phyloP scores from a whole-genome alignment of 2,888 invertebrate genomes.

The Lasiommata megera region DNA sequence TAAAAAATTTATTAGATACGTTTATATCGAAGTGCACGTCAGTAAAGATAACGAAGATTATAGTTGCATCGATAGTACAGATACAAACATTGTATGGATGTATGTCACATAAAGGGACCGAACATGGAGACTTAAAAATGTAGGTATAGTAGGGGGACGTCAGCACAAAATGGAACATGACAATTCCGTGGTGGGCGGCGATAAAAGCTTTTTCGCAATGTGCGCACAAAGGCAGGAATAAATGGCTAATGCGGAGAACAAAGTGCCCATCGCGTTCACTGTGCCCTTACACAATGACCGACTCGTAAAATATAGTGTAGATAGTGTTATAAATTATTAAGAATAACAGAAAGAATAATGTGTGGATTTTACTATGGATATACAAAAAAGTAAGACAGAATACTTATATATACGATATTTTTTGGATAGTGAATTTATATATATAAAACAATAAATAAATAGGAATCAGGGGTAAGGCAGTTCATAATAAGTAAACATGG shows the following conservation, averaged over 20 bases:
- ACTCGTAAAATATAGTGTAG: background rate
- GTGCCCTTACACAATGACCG: constrained; percentile 10
- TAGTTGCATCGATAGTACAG: background rate
- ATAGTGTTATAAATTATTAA: background rate
- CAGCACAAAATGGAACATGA: constrained; percentile 26
- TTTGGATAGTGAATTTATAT: no score
- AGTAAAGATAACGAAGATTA: background rate
- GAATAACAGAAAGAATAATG: no score
- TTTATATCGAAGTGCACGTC: background rate
- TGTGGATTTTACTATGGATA: no score
- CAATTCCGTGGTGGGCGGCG: constrained; percentile 18
- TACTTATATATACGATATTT: no score
- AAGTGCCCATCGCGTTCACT: constrained; percentile 30
- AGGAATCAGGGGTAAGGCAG: no score
- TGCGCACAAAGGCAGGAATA: constrained; percentile 40
- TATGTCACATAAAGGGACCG: background rate
- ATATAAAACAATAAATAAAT: no score
- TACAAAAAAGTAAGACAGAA: no score
- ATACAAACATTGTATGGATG: background rate
- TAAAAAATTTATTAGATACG: no score
- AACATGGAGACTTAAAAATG: constrained; percentile 10
- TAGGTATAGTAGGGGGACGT: constrained; percentile 21
- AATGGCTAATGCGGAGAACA: constrained; percentile 41
- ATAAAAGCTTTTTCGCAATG: constrained; percentile 30
- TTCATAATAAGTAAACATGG: no score